Conservation (phyloP, 2,797 vertebrate genomes). For the Notamacropus eugenii region DNA sequence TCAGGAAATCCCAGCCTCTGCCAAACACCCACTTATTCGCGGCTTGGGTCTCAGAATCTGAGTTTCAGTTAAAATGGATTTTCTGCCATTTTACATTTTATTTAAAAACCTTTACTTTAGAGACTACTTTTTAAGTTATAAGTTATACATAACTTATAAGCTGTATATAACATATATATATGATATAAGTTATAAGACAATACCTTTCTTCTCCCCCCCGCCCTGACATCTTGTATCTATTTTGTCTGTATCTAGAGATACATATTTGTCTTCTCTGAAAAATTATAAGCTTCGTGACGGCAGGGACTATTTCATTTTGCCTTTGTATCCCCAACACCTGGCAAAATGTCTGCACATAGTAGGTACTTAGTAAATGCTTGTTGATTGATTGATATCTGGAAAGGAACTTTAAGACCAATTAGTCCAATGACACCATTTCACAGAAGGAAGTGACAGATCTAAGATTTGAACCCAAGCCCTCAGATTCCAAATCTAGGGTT, state of each 20-base stretch:
- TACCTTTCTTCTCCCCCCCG: neutral
- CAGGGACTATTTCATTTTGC: neutral
- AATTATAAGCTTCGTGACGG: neutral
- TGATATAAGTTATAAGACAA: neutral
- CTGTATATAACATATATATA: too few species aligned
- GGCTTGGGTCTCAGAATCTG: constrained; percentile 9
- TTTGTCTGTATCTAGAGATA: neutral
- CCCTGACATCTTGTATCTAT: neutral
- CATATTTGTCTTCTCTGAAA: neutral
- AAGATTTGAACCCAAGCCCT: neutral
- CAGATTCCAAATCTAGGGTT: neutral
- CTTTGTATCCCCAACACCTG: neutral
- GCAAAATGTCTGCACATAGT: neutral
- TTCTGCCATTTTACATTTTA: constrained; percentile 53
- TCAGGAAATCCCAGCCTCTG: constrained; percentile 67
- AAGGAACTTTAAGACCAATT: neutral
- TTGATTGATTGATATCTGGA: neutral
- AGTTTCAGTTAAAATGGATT: constrained; percentile 56
- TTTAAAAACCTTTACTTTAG: constrained; percentile 29
- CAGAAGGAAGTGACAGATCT: neutral
- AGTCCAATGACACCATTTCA: neutral
- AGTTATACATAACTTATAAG: too few species aligned
- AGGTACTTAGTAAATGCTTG: neutral
- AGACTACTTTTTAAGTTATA: neutral
- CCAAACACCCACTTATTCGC: constrained; percentile 69